Evolutionary conservation across 2,888 invertebrate species (phyloP).

Genomic region (Cephus nigrinus): DNA sequence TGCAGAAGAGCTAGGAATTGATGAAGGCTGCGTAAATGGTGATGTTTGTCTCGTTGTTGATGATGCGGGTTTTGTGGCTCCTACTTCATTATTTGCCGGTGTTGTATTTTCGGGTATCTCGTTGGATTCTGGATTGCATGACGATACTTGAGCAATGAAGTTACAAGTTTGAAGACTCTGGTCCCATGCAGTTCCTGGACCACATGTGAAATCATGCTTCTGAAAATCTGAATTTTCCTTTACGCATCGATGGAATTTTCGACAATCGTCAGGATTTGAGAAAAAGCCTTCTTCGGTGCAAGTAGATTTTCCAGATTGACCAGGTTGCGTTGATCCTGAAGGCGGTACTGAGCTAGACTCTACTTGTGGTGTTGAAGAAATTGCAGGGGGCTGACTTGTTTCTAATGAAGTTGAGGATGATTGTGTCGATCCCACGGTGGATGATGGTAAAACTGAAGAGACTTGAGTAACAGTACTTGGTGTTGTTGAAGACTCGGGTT

Average conservation of each 20-base stretch:
- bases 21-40: slow-evolving; percentile 6
- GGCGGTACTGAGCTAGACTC: slow-evolving; percentile 8
- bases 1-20: slow-evolving; percentile 8
- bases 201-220: slow-evolving; percentile 79
- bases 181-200: slow-evolving; percentile 84
- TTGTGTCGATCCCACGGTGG: background rate
- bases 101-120: slow-evolving; percentile 1
- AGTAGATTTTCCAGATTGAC: slow-evolving; percentile 8
- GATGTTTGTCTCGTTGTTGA: slow-evolving; percentile 18
- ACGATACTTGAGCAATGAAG: slow-evolving; percentile 64
- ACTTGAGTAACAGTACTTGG: slow-evolving; percentile 12
- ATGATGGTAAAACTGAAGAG: slow-evolving; percentile 3
- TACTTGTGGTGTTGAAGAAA: slow-evolving; percentile 6
- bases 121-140: slow-evolving; percentile 36
- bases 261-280: slow-evolving; percentile 76
- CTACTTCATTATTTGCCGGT: slow-evolving; percentile 25
- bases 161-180: slow-evolving; percentile 77
- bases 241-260: slow-evolving; percentile 83
- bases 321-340: slow-evolving; percentile 6
- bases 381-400: slow-evolving; percentile 8
- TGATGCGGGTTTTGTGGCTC: slow-evolving; percentile 19
- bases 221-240: slow-evolving; percentile 66
- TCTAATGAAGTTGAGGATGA: slow-evolving; percentile 9
- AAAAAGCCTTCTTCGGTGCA: slow-evolving; percentile 80
- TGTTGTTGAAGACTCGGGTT: slow-evolving; percentile 12